These are phyloP conservation scores for Nycteola revayana DNA, from an alignment of 2,888 invertebrate species.

Conservation along the genomic window DNA sequence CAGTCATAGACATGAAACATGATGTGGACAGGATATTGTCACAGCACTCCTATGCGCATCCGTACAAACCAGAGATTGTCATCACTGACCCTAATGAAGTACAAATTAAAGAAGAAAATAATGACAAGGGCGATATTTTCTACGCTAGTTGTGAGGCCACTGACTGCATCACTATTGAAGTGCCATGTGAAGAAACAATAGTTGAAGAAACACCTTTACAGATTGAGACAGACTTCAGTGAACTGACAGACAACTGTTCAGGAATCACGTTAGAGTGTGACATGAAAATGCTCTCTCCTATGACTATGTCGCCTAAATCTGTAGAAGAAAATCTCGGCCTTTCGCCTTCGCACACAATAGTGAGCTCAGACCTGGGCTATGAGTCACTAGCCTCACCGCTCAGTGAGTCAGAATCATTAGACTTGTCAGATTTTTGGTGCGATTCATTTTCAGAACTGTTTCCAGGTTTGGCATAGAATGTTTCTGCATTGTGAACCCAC, in stretches of 20 bases:
- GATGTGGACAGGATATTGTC: slow-evolving; percentile 73
- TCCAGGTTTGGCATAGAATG: slow-evolving; percentile 84
- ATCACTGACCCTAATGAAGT: slow-evolving; percentile 33
- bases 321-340: slow-evolving; percentile 59
- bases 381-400: slow-evolving; percentile 75
- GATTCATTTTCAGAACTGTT: slow-evolving; percentile 90
- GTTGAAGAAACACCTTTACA: slow-evolving; percentile 54
- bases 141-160: slow-evolving; percentile 87
- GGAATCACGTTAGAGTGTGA: slow-evolving; percentile 61
- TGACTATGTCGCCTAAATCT: slow-evolving; percentile 61
- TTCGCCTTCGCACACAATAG: slow-evolving; percentile 67
- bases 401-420: slow-evolving; percentile 71
- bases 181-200: slow-evolving; percentile 83
- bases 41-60: slow-evolving; percentile 79
- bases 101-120: slow-evolving; percentile 56
- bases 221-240: slow-evolving; percentile 54
- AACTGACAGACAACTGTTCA: slow-evolving; percentile 46
- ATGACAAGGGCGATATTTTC: slow-evolving; percentile 83
- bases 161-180: slow-evolving; percentile 88
- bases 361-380: slow-evolving; percentile 73
- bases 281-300: slow-evolving; percentile 72
- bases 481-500: slow-evolving; percentile 54
- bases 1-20: slow-evolving; percentile 71
- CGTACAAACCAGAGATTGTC: slow-evolving; percentile 55
- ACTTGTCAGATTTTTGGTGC: slow-evolving; percentile 86